These are phyloP conservation scores for Ceratina calcarata DNA, from an alignment of 1,140 invertebrate species.

Conservation along the genomic window DNA sequence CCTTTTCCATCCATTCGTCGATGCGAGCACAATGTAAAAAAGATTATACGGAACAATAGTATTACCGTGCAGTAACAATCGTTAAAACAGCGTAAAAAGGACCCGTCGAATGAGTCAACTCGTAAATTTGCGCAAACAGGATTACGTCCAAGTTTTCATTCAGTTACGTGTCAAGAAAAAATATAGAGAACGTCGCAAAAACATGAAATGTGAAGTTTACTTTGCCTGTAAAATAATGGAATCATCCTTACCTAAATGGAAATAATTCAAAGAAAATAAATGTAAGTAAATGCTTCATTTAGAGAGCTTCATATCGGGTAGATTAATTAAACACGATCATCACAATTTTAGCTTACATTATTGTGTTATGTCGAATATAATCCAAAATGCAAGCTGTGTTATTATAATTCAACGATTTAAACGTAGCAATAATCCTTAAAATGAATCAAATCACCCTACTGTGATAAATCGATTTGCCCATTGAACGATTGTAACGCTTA, in stretches of 20 bases:
- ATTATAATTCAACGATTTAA: background rate
- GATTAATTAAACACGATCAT: too few relatives aligned
- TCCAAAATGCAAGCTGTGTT: background rate
- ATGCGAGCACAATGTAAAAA: slow-evolving; percentile 5
- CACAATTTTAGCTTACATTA: too few relatives aligned
- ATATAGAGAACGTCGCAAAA: background rate
- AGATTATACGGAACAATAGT: background rate
- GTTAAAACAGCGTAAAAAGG: slow-evolving; percentile 24
- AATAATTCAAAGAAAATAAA: too few relatives aligned
- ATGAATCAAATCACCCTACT: slow-evolving; percentile 1
- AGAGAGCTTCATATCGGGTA: too few relatives aligned
- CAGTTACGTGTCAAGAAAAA: too few relatives aligned
- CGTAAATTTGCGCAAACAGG: slow-evolving; percentile 26
- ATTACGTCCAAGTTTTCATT: slow-evolving; percentile 5
- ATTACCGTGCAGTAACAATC: slow-evolving; percentile 4
- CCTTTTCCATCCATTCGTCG: background rate
- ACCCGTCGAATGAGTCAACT: slow-evolving; percentile 27
- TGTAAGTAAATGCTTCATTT: too few relatives aligned
- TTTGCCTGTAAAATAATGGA: too few relatives aligned
- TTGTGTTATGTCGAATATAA: too few relatives aligned
- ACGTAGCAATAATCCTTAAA: background rate
- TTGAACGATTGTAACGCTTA: slow-evolving; percentile 44
- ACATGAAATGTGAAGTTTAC: background rate
- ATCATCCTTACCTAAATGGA: too few relatives aligned
- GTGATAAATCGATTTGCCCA: slow-evolving; percentile 19